These are phyloP conservation scores for Montipora efflorescens DNA, from an alignment of 64 coral and sea anemone genomes.

Conservation along the genomic window DNA sequence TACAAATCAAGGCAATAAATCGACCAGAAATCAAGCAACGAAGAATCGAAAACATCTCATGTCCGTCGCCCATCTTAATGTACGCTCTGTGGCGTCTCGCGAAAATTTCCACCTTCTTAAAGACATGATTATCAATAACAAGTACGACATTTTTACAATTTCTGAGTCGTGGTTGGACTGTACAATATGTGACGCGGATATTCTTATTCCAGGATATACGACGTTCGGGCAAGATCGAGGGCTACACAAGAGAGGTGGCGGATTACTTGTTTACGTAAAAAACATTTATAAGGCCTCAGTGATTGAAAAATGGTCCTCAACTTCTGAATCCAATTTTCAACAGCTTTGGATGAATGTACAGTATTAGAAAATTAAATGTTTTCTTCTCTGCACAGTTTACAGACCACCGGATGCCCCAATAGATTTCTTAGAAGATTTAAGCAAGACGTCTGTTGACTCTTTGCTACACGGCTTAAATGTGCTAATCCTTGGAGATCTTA, in stretches of 20 bases:
- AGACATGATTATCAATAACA: not conserved
- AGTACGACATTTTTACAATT: constrained; percentile 55
- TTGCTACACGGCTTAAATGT: too few relatives aligned
- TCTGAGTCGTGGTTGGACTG: constrained; percentile 36
- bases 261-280: constrained; percentile 45
- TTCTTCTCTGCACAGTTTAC: constrained; percentile 34
- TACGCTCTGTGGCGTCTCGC: not conserved
- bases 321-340: constrained; percentile 34
- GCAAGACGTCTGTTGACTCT: not conserved
- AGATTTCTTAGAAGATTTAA: not conserved
- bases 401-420: constrained; percentile 29
- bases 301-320: constrained; percentile 7
- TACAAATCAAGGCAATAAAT: not conserved
- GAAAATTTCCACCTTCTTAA: constrained; percentile 14
- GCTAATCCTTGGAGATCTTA: too few relatives aligned
- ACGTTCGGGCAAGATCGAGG: constrained; percentile 41
- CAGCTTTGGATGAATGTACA: constrained; percentile 61
- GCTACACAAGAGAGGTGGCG: constrained; percentile 31
- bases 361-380: constrained; percentile 43
- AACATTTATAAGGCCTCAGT: constrained; percentile 22
- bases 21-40: too few relatives aligned
- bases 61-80: constrained; percentile 31
- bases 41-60: too few relatives aligned
- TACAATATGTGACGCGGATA: not conserved
- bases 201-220: constrained; percentile 33